A percentile compares a stretch with the other conserved stretches of the same genome.
Conservation (phyloP, 2,888 invertebrate species). For the Tortricodes alternella region DNA sequence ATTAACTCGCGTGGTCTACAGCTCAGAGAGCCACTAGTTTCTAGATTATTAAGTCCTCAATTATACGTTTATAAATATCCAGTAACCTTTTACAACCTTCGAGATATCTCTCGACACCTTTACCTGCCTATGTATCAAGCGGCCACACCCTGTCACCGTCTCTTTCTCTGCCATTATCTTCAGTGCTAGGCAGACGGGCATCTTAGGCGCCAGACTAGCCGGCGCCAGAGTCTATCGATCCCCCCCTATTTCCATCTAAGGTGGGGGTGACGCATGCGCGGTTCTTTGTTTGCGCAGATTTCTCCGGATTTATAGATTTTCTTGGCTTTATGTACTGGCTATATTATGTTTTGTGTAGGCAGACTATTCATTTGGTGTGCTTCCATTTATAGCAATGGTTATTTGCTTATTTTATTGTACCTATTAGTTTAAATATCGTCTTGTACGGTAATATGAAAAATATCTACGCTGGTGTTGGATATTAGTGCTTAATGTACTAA, state of each 20-base stretch:
- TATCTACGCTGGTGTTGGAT: too few species aligned
- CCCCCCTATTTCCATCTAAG: conserved; percentile 37
- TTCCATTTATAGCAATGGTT: background rate
- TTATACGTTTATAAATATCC: background rate
- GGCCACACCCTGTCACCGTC: conserved; percentile 35
- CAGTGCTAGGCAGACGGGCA: conserved; percentile 33
- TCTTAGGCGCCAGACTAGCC: conserved; percentile 67
- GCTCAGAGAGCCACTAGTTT: too few species aligned
- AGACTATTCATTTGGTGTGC: background rate
- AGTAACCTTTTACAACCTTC: too few species aligned
- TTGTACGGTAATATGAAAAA: too few species aligned
- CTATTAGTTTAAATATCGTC: background rate
- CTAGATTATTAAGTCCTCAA: background rate
- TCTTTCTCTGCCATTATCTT: conserved; percentile 4
- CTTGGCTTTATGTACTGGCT: conserved; percentile 31
- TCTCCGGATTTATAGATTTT: conserved; percentile 59
- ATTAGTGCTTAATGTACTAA: too few species aligned
- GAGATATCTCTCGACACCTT: too few species aligned
- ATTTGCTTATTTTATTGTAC: background rate
- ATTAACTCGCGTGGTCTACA: too few species aligned
- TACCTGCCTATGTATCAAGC: conserved; percentile 24
- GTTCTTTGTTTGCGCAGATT: conserved; percentile 59
- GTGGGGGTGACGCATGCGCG: conserved; percentile 59
- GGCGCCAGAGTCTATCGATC: conserved; percentile 78
- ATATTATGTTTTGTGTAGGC: conserved; percentile 10